These are phyloP conservation scores for Nicator chloris DNA, from an alignment of 2,113 vertebrate genomes.

Conservation along the genomic window DNA sequence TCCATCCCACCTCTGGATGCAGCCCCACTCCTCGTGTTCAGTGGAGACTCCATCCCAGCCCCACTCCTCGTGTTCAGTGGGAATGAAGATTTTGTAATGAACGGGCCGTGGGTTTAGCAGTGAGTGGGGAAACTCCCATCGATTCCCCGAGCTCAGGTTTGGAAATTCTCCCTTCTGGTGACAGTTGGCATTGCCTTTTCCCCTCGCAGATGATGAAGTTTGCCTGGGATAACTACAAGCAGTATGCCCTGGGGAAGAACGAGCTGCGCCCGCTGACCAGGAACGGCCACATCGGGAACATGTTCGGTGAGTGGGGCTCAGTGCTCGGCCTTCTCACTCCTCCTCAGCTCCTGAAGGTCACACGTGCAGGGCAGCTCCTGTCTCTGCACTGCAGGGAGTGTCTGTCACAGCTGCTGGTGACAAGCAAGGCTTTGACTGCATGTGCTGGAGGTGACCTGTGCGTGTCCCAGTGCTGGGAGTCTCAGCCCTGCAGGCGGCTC, in stretches of 20 bases:
- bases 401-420: background rate
- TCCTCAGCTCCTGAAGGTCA: accelerated
- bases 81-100: background rate
- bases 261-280: slow-evolving; percentile 90
- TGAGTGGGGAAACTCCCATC: background rate
- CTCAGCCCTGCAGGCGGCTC: background rate
- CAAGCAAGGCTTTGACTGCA: background rate
- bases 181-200: background rate
- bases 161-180: background rate
- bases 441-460: background rate
- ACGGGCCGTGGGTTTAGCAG: accelerated
- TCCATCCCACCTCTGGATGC: background rate
- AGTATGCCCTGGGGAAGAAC: slow-evolving; percentile 90
- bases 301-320: slow-evolving; percentile 89
- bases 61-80: background rate
- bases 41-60: background rate
- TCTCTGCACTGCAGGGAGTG: background rate
- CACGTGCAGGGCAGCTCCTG: accelerated
- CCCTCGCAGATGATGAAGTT: slow-evolving; percentile 95
- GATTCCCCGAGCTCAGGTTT: background rate
- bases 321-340: accelerated
- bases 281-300: slow-evolving; percentile 91
- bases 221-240: slow-evolving; percentile 95
- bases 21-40: background rate
- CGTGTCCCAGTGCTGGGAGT: background rate